Evolutionary conservation across 2,888 invertebrate species (phyloP).

Genomic region (Drosophila kokeensis): DNA sequence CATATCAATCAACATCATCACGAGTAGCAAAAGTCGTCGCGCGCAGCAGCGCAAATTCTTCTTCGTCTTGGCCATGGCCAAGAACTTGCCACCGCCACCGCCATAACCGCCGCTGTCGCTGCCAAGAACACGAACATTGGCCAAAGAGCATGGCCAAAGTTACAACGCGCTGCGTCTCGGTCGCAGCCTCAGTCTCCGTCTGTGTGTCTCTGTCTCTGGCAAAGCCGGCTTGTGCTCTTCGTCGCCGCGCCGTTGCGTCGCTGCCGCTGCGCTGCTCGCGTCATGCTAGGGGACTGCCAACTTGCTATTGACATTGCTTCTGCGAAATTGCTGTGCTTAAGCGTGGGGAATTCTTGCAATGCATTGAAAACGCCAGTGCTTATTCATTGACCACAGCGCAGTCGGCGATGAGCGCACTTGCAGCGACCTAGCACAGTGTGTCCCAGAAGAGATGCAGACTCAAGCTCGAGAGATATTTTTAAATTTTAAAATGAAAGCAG

Average conservation of each 20-base stretch:
- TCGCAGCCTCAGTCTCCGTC: slow-evolving; percentile 18
- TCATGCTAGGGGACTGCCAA: slow-evolving; percentile 44
- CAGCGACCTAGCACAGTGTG: slow-evolving; percentile 32
- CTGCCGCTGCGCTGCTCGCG: slow-evolving; percentile 34
- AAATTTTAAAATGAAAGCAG: neutral
- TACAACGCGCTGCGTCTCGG: slow-evolving; percentile 54
- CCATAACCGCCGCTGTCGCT: slow-evolving; percentile 24
- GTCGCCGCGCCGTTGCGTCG: slow-evolving; percentile 13
- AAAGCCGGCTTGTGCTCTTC: slow-evolving; percentile 54
- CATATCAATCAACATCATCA: slow-evolving; percentile 57
- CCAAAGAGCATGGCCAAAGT: slow-evolving; percentile 74
- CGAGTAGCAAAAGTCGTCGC: slow-evolving; percentile 26
- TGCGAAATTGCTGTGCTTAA: slow-evolving; percentile 51
- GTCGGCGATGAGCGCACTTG: slow-evolving; percentile 20
- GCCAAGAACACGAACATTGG: slow-evolving; percentile 59
- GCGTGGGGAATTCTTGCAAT: slow-evolving; percentile 65
- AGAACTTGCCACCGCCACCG: slow-evolving; percentile 58
- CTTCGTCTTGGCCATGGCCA: slow-evolving; percentile 68
- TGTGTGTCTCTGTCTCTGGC: slow-evolving; percentile 30
- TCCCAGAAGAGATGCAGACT: neutral
- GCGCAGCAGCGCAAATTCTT: slow-evolving; percentile 65
- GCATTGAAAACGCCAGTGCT: slow-evolving; percentile 57
- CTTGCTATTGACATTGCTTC: slow-evolving; percentile 55
- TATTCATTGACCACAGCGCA: slow-evolving; percentile 58
- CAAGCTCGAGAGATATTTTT: neutral